Conservation (phyloP, 2,888 invertebrate species). For the Beris chalybata region DNA sequence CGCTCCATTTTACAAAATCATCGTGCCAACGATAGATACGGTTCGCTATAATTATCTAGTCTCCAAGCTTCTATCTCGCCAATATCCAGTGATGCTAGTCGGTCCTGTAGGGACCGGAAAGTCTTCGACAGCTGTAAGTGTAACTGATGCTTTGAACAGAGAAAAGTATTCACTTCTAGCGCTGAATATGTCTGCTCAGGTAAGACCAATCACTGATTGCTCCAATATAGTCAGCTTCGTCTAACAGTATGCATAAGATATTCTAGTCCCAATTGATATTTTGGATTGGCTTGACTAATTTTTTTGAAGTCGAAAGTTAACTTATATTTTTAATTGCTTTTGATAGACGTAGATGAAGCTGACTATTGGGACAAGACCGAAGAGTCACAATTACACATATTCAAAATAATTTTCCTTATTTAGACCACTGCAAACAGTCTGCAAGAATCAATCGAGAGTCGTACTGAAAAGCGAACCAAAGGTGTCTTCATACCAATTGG, state of each 20-base stretch:
- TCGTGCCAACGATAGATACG: slow-evolving; percentile 87
- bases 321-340: no score
- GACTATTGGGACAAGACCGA: no score
- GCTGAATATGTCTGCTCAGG: slow-evolving; percentile 85
- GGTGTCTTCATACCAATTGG: slow-evolving; percentile 78
- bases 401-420: slow-evolving; percentile 21
- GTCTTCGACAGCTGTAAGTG: slow-evolving; percentile 75
- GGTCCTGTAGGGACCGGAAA: slow-evolving; percentile 89
- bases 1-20: slow-evolving; percentile 77
- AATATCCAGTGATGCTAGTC: slow-evolving; percentile 74
- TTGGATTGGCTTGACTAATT: no score
- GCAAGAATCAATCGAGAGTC: slow-evolving; percentile 81
- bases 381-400: no score
- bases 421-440: slow-evolving; percentile 81
- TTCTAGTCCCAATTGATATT: background rate
- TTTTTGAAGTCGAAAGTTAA: no score
- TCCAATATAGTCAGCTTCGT: no score
- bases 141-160: slow-evolving; percentile 61
- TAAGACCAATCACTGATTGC: slow-evolving; percentile 41
- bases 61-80: slow-evolving; percentile 64
- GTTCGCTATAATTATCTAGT: slow-evolving; percentile 79
- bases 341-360: no score
- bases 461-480: slow-evolving; percentile 87
- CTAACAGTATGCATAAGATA: no score
- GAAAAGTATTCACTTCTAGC: slow-evolving; percentile 67